A percentile compares a stretch with the other conserved stretches of the same genome.
Conservation (phyloP, 2,888 invertebrate species). For the Pseudococcus jackbeardsleyi region DNA sequence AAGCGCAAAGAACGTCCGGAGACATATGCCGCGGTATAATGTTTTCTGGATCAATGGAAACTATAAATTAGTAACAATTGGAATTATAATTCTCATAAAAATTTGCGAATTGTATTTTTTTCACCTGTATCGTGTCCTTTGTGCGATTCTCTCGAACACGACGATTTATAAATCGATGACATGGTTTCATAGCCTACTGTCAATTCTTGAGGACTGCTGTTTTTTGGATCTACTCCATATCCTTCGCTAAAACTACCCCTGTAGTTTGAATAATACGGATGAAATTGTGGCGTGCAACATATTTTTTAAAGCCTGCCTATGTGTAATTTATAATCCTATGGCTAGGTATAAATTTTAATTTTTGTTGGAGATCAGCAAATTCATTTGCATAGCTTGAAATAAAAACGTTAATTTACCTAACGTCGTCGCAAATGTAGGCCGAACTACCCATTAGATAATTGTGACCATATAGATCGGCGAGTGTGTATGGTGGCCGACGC, state of each 20-base stretch:
- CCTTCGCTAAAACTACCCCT: constrained; percentile 79
- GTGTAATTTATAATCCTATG: too few species aligned
- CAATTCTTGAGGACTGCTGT: constrained; percentile 57
- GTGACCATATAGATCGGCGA: constrained; percentile 83
- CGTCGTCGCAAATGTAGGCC: constrained; percentile 55
- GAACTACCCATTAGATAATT: constrained; percentile 70
- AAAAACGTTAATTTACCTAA: constrained; percentile 27
- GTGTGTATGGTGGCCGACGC: constrained; percentile 87
- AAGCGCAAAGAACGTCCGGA: constrained; percentile 89
- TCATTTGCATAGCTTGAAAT: too few species aligned
- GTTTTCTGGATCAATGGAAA: constrained; percentile 81
- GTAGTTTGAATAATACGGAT: not conserved
- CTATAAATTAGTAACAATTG: constrained; percentile 43
- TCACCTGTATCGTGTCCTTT: constrained; percentile 50
- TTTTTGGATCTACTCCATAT: constrained; percentile 65
- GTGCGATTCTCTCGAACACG: constrained; percentile 59
- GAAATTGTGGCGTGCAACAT: not conserved
- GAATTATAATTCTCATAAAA: not conserved
- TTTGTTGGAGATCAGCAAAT: too few species aligned
- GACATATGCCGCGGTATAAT: constrained; percentile 85
- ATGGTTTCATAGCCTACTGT: constrained; percentile 56
- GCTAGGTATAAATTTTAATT: too few species aligned
- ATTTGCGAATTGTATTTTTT: not conserved
- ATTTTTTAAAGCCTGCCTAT: too few species aligned
- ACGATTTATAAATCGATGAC: constrained; percentile 58